Evolutionary conservation across 2,113 vertebrate species (phyloP), one percentile per base, ranked within the genome.

Genomic region (Chrysemys picta): DNA sequence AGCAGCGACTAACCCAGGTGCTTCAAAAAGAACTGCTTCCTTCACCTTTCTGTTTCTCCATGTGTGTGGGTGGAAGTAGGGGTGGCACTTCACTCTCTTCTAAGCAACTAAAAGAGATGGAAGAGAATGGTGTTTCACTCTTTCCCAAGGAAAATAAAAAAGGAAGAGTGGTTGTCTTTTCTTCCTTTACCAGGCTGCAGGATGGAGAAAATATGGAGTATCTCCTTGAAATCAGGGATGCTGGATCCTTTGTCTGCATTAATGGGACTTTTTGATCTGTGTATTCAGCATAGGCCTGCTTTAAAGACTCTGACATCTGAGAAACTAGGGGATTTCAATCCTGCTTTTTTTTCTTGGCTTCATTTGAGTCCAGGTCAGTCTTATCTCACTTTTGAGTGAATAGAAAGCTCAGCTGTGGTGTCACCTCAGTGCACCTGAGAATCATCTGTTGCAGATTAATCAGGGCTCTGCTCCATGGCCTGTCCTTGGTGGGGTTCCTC

Each of bases 241-340:
- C 1, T 78, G 5, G 5, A 56, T 24, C 82, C 4, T 59, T 86
- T 24, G 90, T 93, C 75, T 93, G 14, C 72, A n/a, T 45, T 76
- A 38, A 45, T 1, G 3, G 17, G 8, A 1, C 38, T 45, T 76
- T 76, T 45, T 76, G 72, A 49, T 42, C 8, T 81, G 3, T 69
- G 17, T 85, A 1, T 35, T 95, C 56, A 85, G 53, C 57, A 45
- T 87, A 5, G 0, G 0, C 72, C 84, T 92, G 80, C 1, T n/a
- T 87, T 80, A 87, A 16, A 8, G 2, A 35, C 95, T 90, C 65
- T 82, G 91, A 91, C 52, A 76, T 22, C 27, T 88, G 50, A 29
- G 47, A 76, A 42, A 6, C 72, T 54, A 5, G 17, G 49, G 17
- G 4, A 14, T 95, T 96, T 88, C 62, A 45, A 84, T 25, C 80